A percentile compares a stretch with the other conserved stretches of the same genome.
Conservation (phyloP, 2,888 invertebrate genomes). For the Drosophila anomalata region DNA sequence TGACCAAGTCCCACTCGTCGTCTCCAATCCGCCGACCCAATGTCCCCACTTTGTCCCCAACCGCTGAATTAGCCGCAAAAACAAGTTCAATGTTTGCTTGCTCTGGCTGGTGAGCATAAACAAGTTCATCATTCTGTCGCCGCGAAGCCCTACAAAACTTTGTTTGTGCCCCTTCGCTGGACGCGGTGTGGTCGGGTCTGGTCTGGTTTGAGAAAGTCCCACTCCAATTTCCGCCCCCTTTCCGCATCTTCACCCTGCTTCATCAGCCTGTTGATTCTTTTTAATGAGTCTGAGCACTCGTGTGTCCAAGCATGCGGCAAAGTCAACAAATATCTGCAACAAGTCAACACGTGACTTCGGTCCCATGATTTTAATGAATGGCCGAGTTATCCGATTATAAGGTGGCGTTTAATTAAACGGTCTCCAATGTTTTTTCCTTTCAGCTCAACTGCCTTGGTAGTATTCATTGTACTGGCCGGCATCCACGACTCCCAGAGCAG, state of each 20-base stretch:
- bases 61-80: conserved; percentile 44
- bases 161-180: conserved; percentile 65
- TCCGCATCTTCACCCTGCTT: background rate
- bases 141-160: conserved; percentile 70
- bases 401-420: conserved; percentile 46
- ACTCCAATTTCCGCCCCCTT: conserved; percentile 42
- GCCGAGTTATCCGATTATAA: conserved; percentile 12
- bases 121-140: conserved; percentile 58
- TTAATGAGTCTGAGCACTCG: conserved; percentile 56
- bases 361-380: conserved; percentile 51
- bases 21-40: conserved; percentile 8
- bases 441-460: conserved; percentile 87
- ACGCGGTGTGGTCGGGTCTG: conserved; percentile 22
- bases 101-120: conserved; percentile 59
- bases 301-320: conserved; percentile 54
- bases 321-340: conserved; percentile 75
- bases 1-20: conserved; percentile 59
- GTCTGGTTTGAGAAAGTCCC: conserved; percentile 63
- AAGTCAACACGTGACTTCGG: conserved; percentile 71
- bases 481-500: conserved; percentile 85
- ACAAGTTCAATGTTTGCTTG: conserved; percentile 79
- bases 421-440: conserved; percentile 76
- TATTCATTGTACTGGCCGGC: conserved; percentile 85
- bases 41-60: background rate
- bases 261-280: conserved; percentile 28